Base-by-base conservation (phyloP, 1,140 invertebrate genomes). In the Brachionus paranguensis region DNA sequence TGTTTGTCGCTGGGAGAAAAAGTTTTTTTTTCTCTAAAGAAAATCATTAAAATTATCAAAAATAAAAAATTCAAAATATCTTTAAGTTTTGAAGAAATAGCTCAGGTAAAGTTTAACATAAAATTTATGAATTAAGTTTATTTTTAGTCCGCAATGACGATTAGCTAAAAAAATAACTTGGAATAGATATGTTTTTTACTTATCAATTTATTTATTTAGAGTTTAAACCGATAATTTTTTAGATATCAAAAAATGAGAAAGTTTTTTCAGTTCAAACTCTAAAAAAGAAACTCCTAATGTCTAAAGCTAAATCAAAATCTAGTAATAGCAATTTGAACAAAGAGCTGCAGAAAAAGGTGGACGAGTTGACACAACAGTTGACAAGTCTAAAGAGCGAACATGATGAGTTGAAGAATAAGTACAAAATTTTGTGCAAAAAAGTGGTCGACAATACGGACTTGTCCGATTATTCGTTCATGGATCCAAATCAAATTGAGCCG, bases 281-380 rank as follows among this genome's bases (percentile, higher is more conserved):
- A 20, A 20, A 20, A 60, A 20, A 20, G 10, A 20, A 60, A 60
- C 17, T 60, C 1, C 53, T 60, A 14, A 72, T 72, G 68, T 72
- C 68, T 11, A 72, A 72, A 72, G 29, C 14, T 20, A 41, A 41
- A 72, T 47, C 43, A 0, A 74, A 74, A 74, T 74, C 70, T 2
- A 43, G 14, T 47, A 27, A 24, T 6, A 76, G 50, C 11, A 81
- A 37, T 60, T 33, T 47, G 43, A 64, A 24, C 53, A 81, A 81
- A 64, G 78, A 81, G 60, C 43, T 81, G 20, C 78, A 81, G 64
- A 60, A 81, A 68, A 60, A 68, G 17, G 43, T 81, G n/a, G 53
- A 81, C 17, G 78, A 81, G 2, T 27, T 81, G 10, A 33, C n/a
- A 0, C n/a, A 20, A n/a, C 27, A 43, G n/a, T 24, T 81, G 24